phyloP scores from a whole-genome alignment of 2,888 invertebrate species.

The Epinotia bilunana region DNA sequence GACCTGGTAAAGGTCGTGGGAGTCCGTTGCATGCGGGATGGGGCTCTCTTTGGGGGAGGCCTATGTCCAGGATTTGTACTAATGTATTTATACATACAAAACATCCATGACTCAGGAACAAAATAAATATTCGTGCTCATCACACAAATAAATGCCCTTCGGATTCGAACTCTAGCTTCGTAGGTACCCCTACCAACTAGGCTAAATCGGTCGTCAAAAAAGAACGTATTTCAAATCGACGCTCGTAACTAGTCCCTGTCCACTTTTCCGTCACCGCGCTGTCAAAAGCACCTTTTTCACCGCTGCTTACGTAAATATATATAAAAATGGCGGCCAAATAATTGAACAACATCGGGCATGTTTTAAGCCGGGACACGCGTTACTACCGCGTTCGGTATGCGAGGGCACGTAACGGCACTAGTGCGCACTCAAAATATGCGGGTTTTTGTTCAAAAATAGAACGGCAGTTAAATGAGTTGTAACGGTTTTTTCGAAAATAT shows the following conservation, averaged over 20 bases:
- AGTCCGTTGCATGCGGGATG: too few species aligned
- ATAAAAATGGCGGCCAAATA: conserved; percentile 22
- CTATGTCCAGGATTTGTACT: too few species aligned
- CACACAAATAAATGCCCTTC: too few species aligned
- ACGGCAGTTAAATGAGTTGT: background rate
- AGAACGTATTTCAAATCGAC: too few species aligned
- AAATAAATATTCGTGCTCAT: too few species aligned
- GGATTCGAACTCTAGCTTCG: too few species aligned
- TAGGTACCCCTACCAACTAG: too few species aligned
- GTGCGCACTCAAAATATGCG: conserved; percentile 33
- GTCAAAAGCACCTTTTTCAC: background rate
- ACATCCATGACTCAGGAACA: too few species aligned
- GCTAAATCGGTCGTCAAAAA: too few species aligned
- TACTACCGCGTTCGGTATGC: background rate
- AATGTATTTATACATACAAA: too few species aligned
- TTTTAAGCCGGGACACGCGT: conserved; percentile 28
- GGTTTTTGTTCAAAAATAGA: conserved; percentile 11
- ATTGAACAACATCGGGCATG: conserved; percentile 11
- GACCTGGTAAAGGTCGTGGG: too few species aligned
- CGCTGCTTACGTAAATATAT: conserved; percentile 15
- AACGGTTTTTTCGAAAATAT: background rate
- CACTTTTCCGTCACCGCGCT: background rate
- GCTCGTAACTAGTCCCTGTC: background rate
- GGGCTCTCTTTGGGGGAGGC: too few species aligned
- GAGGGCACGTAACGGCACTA: conserved; percentile 1